Conservation (phyloP, 2,797 vertebrate species). For the Scyliorhinus canicula region DNA sequence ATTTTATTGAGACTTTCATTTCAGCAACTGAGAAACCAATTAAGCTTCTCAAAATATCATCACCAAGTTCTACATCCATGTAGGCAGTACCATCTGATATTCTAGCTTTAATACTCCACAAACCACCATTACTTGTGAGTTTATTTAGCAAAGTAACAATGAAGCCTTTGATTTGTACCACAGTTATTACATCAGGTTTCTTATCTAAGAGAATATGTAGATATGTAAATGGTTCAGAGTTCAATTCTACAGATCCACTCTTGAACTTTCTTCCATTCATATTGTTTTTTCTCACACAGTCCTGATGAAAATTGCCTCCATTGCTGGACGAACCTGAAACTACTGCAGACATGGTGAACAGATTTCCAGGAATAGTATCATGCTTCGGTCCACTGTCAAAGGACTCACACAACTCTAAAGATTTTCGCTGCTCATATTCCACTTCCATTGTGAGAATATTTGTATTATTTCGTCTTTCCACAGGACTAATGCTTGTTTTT, state of each 20-base stretch:
- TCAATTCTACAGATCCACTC: constrained; percentile 49
- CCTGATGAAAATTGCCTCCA: neutral
- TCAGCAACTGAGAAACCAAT: constrained; percentile 84
- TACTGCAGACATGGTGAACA: neutral
- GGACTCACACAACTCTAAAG: neutral
- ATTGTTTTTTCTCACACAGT: neutral
- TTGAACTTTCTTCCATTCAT: neutral
- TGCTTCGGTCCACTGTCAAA: neutral
- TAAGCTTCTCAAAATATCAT: constrained; percentile 72
- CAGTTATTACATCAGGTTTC: constrained; percentile 47
- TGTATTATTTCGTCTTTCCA: neutral
- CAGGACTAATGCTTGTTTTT: neutral
- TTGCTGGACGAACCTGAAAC: neutral
- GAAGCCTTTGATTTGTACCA: constrained; percentile 78
- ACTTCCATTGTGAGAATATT: neutral
- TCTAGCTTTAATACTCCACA: constrained; percentile 73
- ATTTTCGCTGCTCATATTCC: neutral
- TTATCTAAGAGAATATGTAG: constrained; percentile 65
- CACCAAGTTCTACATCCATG: constrained; percentile 77
- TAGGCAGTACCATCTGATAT: constrained; percentile 87
- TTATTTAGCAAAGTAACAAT: constrained; percentile 88
- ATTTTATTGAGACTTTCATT: constrained; percentile 70
- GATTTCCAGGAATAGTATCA: neutral
- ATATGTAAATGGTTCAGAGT: constrained; percentile 75
- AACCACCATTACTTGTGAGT: constrained; percentile 64